Evolutionary conservation across 2,113 vertebrate genomes (phyloP), one percentile per base, ranked within the genome.

Genomic region (Etheostoma spectabile): DNA sequence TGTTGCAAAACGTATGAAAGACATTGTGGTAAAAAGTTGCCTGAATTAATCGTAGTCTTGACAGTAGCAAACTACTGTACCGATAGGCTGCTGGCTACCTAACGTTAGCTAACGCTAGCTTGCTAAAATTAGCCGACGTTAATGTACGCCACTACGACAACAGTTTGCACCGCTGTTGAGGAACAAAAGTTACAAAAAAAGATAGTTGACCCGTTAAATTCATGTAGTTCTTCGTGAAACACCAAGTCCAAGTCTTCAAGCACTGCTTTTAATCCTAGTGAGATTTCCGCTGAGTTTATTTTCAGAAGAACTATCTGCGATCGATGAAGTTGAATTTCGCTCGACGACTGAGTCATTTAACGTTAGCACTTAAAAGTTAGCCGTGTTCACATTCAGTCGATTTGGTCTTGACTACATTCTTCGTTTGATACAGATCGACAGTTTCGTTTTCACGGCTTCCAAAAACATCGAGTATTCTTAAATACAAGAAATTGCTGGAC

Each of bases 311-410:
- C 61, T 83, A 55, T 77, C 65, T 30, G 63, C 77, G 61, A 67
- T 65, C 74, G 86, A 77, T 85, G 79, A 91, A 93, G 89, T 93
- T 90, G 19, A 79, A 79, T 82, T 70, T 77, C 49, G 48, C 59
- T 80, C 65, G 77, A 77, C 83, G 81, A 33, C 55, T 14, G 12
- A 49, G 22, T 52, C 77, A 6, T 80, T 82, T 38, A 42, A 42
- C 33, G 60, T 62, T 61, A 77, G 51, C 73, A 12, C 11, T 66
- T 62, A 72, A 86, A 88, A 84, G 88, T 92, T 91, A 75, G 66
- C 86, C 53, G 27, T 13, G 49, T 56, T 55, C 64, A 22, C 74
- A 14, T 4, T 48, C 56, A 24, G 46, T 1, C 7, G 38, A 24
- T 30, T 74, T 22, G 6, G 12, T n/a, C 5, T 19, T 35, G 1